These are phyloP conservation scores for Pseudomyrmex concolor DNA, from an alignment of 1,140 invertebrate genomes.

Conservation along the genomic window DNA sequence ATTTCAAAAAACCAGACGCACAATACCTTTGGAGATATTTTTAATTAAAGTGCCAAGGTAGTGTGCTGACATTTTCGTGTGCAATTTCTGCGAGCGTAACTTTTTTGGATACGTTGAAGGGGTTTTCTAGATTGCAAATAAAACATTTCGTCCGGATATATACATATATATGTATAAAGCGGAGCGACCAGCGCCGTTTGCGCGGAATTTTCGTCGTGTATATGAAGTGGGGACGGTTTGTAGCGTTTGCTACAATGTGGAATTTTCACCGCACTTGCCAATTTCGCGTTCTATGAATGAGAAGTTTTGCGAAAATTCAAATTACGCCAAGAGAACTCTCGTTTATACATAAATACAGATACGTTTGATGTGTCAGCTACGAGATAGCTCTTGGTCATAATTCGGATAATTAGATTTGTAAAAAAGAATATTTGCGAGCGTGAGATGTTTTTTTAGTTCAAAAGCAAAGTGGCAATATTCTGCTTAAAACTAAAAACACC, in stretches of 20 bases:
- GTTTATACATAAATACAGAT: neutral
- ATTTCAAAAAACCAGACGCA: no score
- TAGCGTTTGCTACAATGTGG: conserved; percentile 17
- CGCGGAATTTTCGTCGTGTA: conserved; percentile 18
- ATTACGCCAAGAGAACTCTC: conserved; percentile 23
- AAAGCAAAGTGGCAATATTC: no score
- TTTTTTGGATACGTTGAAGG: neutral
- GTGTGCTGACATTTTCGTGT: neutral
- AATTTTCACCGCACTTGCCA: conserved; percentile 50
- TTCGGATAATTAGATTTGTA: no score
- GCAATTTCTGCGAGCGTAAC: neutral
- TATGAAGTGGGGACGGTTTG: conserved; percentile 5
- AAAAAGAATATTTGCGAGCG: no score
- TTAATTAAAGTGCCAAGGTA: conserved; percentile 15
- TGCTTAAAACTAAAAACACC: no score
- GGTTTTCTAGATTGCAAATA: conserved; percentile 31
- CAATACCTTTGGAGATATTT: neutral
- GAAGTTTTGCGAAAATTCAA: conserved; percentile 30
- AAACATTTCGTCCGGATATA: conserved; percentile 13
- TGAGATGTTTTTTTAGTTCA: no score
- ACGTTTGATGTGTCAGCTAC: neutral
- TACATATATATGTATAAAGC: conserved; percentile 3
- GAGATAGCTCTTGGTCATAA: neutral
- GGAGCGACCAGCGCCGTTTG: neutral
- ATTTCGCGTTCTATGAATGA: conserved; percentile 39